Evolutionary conservation across 2,797 vertebrate genomes (phyloP).

Genomic region (Enteromius paludinosus): DNA sequence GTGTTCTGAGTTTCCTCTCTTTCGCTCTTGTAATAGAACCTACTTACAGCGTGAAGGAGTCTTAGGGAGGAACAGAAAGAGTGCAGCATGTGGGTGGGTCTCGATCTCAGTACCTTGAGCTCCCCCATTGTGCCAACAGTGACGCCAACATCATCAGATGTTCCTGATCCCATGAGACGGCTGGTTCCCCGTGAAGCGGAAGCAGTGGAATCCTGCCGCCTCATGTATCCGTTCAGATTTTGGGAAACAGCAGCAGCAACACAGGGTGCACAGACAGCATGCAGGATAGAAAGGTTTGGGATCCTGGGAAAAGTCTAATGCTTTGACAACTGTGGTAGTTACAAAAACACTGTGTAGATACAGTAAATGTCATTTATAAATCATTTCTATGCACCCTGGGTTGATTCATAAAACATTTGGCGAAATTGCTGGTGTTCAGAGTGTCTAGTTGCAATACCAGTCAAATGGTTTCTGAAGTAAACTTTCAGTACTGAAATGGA

Average conservation of each 20-base stretch:
- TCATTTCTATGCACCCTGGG: neutral
- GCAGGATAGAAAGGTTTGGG: slow-evolving; percentile 1
- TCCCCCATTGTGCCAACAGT: slow-evolving; percentile 44
- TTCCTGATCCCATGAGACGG: slow-evolving; percentile 45
- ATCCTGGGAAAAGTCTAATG: neutral
- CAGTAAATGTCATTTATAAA: neutral
- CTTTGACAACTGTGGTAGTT: slow-evolving; percentile 4
- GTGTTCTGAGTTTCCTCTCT: slow-evolving; percentile 36
- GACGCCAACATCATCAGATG: slow-evolving; percentile 29
- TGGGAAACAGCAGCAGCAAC: slow-evolving; percentile 10
- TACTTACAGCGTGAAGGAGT: slow-evolving; percentile 10
- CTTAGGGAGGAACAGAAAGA: slow-evolving; percentile 61
- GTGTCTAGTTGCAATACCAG: neutral
- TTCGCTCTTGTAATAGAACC: slow-evolving; percentile 23
- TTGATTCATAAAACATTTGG: neutral
- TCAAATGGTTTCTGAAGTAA: neutral
- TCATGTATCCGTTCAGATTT: slow-evolving; percentile 1
- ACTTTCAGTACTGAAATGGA: neutral
- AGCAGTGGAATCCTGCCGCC: slow-evolving; percentile 20
- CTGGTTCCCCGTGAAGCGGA: slow-evolving; percentile 22
- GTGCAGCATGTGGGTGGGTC: slow-evolving; percentile 71
- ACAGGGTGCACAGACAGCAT: neutral
- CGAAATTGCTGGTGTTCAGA: neutral
- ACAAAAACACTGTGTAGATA: neutral
- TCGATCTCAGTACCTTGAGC: slow-evolving; percentile 65